A percentile compares a stretch with the other conserved stretches of the same genome.
Evolutionary conservation across 1,140 invertebrate species (phyloP).

Genomic region (Myzus persicae): DNA sequence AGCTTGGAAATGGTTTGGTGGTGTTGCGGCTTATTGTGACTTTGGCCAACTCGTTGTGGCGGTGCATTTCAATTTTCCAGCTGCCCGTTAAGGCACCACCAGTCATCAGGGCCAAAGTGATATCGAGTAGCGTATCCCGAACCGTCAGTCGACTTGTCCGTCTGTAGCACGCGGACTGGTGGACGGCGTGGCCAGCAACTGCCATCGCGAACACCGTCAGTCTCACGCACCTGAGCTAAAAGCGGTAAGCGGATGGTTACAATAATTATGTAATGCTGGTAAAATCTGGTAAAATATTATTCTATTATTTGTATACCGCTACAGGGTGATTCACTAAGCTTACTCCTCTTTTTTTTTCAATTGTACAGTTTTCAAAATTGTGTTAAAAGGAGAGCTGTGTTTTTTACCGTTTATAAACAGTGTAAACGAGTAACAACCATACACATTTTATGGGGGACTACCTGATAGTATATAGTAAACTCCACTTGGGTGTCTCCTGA

Average conservation of each 20-base stretch:
- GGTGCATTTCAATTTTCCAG: background rate
- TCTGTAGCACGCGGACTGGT: background rate
- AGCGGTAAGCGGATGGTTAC: background rate
- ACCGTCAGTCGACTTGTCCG: background rate
- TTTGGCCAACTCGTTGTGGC: background rate
- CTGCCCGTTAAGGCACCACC: background rate
- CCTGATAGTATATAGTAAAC: too few relatives aligned
- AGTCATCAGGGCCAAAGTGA: background rate
- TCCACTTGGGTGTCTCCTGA: too few relatives aligned
- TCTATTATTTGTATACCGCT: too few relatives aligned
- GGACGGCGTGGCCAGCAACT: background rate
- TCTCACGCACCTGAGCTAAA: background rate
- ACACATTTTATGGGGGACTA: too few relatives aligned
- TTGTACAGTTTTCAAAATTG: too few relatives aligned
- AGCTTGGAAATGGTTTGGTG: slow-evolving; percentile 12
- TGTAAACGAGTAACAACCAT: too few relatives aligned
- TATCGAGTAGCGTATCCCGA: background rate
- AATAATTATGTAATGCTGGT: too few relatives aligned
- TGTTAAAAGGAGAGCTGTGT: too few relatives aligned
- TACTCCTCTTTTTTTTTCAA: too few relatives aligned
- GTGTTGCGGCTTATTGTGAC: background rate
- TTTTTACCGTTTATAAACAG: too few relatives aligned
- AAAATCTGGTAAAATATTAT: too few relatives aligned
- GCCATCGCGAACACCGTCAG: background rate
- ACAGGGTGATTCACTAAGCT: too few relatives aligned